Evolutionary conservation across 2,888 invertebrate genomes (phyloP).

Genomic region (Tipula confusa): DNA sequence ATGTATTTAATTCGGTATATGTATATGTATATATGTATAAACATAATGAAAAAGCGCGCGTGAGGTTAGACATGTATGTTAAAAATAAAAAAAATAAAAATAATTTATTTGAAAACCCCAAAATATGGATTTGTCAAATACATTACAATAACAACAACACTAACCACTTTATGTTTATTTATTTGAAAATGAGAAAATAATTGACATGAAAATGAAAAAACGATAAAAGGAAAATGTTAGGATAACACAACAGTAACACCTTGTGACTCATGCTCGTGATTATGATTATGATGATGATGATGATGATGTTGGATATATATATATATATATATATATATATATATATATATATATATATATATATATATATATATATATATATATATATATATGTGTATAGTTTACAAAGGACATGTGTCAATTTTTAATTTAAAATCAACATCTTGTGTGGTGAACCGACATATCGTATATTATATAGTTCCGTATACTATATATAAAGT

Average conservation of each 20-base stretch:
- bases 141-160: not conserved
- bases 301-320: not conserved
- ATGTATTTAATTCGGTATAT: not conserved
- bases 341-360: no score
- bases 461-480: not conserved
- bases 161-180: slow-evolving; percentile 6
- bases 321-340: no score
- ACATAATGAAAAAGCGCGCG: slow-evolving; percentile 12
- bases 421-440: slow-evolving; percentile 3
- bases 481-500: not conserved
- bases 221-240: slow-evolving; percentile 20
- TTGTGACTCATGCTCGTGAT: slow-evolving; percentile 12
- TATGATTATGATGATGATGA: not conserved
- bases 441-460: not conserved
- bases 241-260: slow-evolving; percentile 3
- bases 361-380: no score
- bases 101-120: not conserved
- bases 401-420: slow-evolving; percentile 16
- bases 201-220: slow-evolving; percentile 25
- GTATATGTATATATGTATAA: no score
- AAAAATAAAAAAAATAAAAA: not conserved
- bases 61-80: not conserved
- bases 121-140: slow-evolving; percentile 20
- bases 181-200: slow-evolving; percentile 25
- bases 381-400: not conserved